Base-by-base conservation (phyloP, 2,888 invertebrate species). In the Cactoblastis cactorum region DNA sequence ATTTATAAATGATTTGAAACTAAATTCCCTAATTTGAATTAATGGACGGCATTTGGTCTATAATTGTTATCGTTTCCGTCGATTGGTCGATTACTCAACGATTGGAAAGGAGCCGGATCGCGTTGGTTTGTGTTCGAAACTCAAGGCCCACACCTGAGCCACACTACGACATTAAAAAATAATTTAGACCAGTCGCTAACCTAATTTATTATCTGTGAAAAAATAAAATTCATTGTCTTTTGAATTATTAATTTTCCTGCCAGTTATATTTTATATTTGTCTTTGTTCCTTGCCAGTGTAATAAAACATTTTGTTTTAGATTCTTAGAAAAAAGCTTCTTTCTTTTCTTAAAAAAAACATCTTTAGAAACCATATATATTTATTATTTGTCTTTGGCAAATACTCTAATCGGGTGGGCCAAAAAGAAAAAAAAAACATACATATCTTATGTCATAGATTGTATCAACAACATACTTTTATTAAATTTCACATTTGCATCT, bases 81-180 rank as follows among this genome's bases (percentile, higher is more conserved):
- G 55, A 56, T 55, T 49, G 52, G 54, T 52, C 53, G 54, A 59
- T 74, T 77, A 62, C 74, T 64, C 69, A 77, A 79, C 74, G 64
- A 82, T 83, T 83, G 73, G 85, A 86, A 86, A 85, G 86, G 82
- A 77, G 76, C 76, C 81, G 81, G 81, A 80, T 80, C 82, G 58
- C 70, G 70, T 65, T 58, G 63, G 53, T 66, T 66, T 65, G 65
- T 62, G 67, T 49, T 41, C 62, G 61, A 71, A 70, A 61, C 77
- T 82, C 85, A 85, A 83, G 84, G 85, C 69, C 71, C 77, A 66
- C 77, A 66, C 69, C 68, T 71, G 62, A 58, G 46, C 53, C 50
- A 17, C 50, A 45, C 53, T 63, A 53, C 70, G 70, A 72, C 74
- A 74, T 74, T 77, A 77, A 77, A 77, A 76, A 58, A 60, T 61